These are phyloP conservation scores for Pelochelys cantorii DNA, from an alignment of 2,797 vertebrate species.

Conservation along the genomic window DNA sequence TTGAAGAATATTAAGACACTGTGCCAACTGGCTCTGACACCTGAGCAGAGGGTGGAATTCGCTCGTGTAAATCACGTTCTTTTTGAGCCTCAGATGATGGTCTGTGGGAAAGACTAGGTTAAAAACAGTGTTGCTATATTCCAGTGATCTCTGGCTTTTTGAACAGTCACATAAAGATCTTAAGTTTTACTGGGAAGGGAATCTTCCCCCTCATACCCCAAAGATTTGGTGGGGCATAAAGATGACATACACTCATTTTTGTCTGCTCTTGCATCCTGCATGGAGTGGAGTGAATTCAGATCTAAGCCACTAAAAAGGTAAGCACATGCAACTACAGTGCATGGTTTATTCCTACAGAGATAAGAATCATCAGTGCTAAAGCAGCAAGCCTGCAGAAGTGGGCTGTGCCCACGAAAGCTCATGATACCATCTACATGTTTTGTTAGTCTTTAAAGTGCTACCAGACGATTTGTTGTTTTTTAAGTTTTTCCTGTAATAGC, in stretches of 20 bases:
- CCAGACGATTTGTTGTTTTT: no score
- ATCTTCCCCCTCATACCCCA: background rate
- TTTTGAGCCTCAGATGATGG: background rate
- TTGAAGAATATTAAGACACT: conserved; percentile 22
- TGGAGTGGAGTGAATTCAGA: background rate
- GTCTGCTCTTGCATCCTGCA: background rate
- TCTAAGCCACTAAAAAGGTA: background rate
- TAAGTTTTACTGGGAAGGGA: background rate
- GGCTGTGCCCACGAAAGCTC: background rate
- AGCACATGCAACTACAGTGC: background rate
- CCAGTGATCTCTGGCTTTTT: background rate
- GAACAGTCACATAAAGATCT: background rate
- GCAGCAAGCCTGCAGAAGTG: background rate
- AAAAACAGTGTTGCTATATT: background rate
- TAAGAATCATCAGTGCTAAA: background rate
- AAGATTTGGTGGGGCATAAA: background rate
- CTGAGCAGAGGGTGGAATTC: conserved; percentile 5
- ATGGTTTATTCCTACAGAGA: background rate
- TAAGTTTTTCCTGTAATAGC: no score
- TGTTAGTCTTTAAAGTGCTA: no score
- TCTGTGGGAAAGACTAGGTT: background rate
- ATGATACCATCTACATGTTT: no score
- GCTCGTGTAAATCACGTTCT: background rate
- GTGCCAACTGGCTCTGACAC: conserved; percentile 31
- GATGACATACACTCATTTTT: background rate